Base-by-base conservation (phyloP, 1,140 invertebrate species). In the Ips nitidus region DNA sequence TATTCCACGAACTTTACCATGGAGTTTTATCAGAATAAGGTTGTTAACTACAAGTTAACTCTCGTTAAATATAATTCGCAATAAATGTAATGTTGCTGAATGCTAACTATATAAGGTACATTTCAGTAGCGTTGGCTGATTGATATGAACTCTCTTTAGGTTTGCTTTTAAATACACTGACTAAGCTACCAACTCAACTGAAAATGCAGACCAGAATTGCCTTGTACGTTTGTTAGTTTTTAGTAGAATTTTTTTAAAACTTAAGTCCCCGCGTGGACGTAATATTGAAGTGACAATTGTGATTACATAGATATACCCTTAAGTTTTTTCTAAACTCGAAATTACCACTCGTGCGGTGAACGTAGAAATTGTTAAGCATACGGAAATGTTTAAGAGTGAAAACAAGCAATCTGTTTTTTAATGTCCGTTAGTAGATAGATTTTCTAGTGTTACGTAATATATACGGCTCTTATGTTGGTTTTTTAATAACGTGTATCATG, bases 171-270 rank as follows among this genome's bases (percentile, higher is more conserved):
- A 73, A 22, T 22, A 22, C 22, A 22, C 22, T 22, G 22, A 22
- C 22, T 22, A 22, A 22, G 22, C 22, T 22, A 22, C 22, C 22
- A 22, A 22, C 22, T 22, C 22, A 22, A 22, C 22, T 22, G 22
- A 22, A 22, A 22, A 22, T 22, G 22, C 22, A 22, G 22, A 45
- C 22, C 22, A 50, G 75, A 77, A 74, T 73, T 77, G 73, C 74
- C 77, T 79, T 72, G 76, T 79, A 78, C 78, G 76, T 79, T 79
- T 79, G 79, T 80, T 80, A 79, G 79, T 77, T 77, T 79, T 76
- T 80, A 80, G 79, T 80, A 70, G 78, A 79, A 78, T 79, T 79
- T 71, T 75, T 74, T 75, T 75, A 71, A 57, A 58, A 64, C 70
- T 75, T 75, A 74, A 77, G 74, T 75, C 71, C 73, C 71, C 72